Evolutionary conservation across 2,797 vertebrate species (phyloP), one percentile per base, ranked within the genome.

Genomic region (Acanthis flammea): DNA sequence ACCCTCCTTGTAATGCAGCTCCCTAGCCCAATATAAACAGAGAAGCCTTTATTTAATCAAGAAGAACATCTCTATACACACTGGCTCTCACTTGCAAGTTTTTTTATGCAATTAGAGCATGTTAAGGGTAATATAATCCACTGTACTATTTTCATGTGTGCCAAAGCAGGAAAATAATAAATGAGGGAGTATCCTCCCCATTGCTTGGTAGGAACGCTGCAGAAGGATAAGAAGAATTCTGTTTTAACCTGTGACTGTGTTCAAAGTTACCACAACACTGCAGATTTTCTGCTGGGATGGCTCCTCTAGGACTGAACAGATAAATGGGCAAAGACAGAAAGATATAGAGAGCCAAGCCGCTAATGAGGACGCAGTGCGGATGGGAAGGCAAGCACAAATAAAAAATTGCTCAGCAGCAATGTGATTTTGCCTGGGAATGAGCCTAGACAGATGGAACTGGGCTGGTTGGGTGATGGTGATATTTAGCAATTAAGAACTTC

Each of bases 351-450:
- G 63, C 54, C 50, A 44, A 81, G 44, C 17, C 6, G 9, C 58
- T 61, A 50, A 80, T 1, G 63, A 92, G 61, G 75, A 39, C 71
- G 57, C 51, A 50, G 48, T 0, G 2, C 8, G 42, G 35, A 65
- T 37, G 57, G 60, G n/a, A 93, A 81, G 65, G 2, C 33, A 78
- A 57, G 35, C 4, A 31, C 1, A 4, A 82, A 53, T 2, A 1
- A 35, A 24, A 58, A 1, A 2, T 14, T 42, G 31, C 31, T 54
- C 7, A 8, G 28, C 71, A 87, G 45, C 50, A 37, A 30, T 8
- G 3, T 0, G 0, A 50, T 42, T 45, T 31, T 50, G 8, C 39
- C 31, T 23, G 47, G 35, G 72, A 77, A 83, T 0, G 13, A 80
- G 57, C 44, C 50, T 47, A 39, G 42, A 23, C 3, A 23, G 70